Base-by-base conservation (phyloP, 2,113 vertebrate genomes). In the Rissa tridactyla region DNA sequence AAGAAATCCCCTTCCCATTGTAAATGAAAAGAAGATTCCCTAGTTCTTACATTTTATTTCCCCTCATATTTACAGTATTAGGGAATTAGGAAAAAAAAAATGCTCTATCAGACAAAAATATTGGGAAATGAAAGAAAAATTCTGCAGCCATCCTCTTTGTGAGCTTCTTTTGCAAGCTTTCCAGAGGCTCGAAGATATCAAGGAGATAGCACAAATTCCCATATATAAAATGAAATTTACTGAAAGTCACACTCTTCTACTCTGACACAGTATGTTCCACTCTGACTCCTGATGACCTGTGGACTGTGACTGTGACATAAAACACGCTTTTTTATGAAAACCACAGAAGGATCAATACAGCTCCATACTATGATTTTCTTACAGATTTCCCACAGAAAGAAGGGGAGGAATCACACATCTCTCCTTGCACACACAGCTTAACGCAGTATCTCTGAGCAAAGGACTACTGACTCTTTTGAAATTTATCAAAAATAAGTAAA, bases 401-500 rank as follows among this genome's bases (percentile, higher is more conserved):
- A 91, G 6, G 13, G 32, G 38, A 70, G 40, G 18, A 62, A 36
- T 61, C 44, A 44, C 32, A 26, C 12, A 14, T 10, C 26, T 55
- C 21, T 85, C 42, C 30, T 38, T 72, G 57, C 25, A 65, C 27
- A 52, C 4, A 29, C 16, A 75, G 69, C 38, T 61, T 83, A 71
- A 40, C 0, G 2, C 64, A 44, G 8, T 10, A 51, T 30, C 21
- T 68, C 47, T 72, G 58, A 75, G 40, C n/a, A 78, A 89, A 91
- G 40, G 15, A 73, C 4, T 34, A 49, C 8, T 34, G 23, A 23
- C 9, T 47, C 23, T 61, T 86, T n/a, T 13, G 22, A 83, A 82
- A 86, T 57, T 29, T 57, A 77, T 52, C 34, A 83, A 93, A 73
- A 94, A 44, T 22, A 86, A 85, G 30, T 11, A 85, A 90, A 87